Evolutionary conservation across 2,888 invertebrate species (phyloP).

Genomic region (Acanthococcus lagerstroemiae): DNA sequence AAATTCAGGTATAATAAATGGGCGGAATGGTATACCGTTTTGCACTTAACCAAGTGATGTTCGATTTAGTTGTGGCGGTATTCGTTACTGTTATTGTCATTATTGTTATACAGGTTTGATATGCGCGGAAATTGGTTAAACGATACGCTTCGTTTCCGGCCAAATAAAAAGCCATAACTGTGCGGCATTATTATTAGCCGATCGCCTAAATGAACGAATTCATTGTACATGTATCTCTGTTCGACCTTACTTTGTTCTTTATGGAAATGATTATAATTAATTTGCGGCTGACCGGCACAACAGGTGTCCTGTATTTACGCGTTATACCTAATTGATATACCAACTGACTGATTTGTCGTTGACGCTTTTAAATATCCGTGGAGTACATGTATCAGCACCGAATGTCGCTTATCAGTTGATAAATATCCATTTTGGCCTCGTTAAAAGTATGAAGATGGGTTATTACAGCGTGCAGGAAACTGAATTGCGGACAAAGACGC

Average conservation of each 20-base stretch:
- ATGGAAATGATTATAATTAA: slow-evolving; percentile 26
- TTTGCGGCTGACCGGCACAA: slow-evolving; percentile 14
- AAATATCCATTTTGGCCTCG: too few relatives aligned
- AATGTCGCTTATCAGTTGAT: too few relatives aligned
- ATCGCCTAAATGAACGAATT: not conserved
- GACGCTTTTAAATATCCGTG: too few relatives aligned
- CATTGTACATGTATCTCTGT: not conserved
- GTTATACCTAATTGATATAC: slow-evolving; percentile 19
- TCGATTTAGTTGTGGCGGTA: not conserved
- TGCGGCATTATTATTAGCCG: not conserved
- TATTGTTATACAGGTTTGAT: too few relatives aligned
- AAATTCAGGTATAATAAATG: not conserved
- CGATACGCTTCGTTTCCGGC: slow-evolving; percentile 18
- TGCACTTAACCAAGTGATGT: not conserved
- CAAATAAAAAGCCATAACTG: slow-evolving; percentile 12
- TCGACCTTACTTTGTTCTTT: slow-evolving; percentile 5
- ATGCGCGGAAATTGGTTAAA: slow-evolving; percentile 18
- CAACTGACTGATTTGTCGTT: too few relatives aligned
- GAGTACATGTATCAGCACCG: too few relatives aligned
- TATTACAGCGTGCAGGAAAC: too few relatives aligned
- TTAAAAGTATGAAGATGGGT: too few relatives aligned
- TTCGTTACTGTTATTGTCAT: too few relatives aligned
- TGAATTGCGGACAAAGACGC: too few relatives aligned
- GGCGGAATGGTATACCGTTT: not conserved
- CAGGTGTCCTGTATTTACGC: slow-evolving; percentile 11